Conservation (phyloP, 2,797 vertebrate genomes). For the Lacerta bilineata region DNA sequence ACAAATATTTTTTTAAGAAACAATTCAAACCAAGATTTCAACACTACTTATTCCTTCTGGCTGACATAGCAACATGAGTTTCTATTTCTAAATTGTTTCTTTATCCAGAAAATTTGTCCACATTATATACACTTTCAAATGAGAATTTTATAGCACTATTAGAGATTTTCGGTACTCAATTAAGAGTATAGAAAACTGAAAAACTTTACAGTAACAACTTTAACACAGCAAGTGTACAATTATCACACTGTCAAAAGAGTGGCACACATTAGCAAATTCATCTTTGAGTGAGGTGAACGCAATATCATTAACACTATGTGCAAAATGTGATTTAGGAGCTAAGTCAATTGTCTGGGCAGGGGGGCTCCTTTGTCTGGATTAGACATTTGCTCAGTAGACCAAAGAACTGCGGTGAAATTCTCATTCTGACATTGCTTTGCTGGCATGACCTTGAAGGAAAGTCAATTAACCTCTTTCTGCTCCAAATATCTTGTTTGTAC, state of each 20-base stretch:
- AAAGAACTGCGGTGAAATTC: conserved; percentile 69
- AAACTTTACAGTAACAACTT: not conserved
- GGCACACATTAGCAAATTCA: conserved; percentile 63
- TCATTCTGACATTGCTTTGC: conserved; percentile 70
- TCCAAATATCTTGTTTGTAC: conserved; percentile 54
- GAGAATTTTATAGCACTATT: not conserved
- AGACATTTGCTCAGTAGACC: conserved; percentile 69
- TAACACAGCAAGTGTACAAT: not conserved
- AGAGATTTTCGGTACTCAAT: not conserved
- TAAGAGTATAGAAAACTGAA: not conserved
- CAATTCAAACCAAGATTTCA: not conserved
- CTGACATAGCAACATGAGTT: not conserved
- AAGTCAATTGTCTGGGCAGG: conserved; percentile 66
- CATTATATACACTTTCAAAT: not conserved
- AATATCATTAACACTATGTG: conserved; percentile 64
- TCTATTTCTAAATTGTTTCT: not conserved
- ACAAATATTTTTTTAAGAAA: too few relatives aligned
- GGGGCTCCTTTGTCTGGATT: conserved; percentile 64
- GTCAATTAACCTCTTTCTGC: conserved; percentile 75
- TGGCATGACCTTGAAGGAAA: conserved; percentile 60
- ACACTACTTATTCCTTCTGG: not conserved
- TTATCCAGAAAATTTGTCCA: not conserved
- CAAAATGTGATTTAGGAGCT: conserved; percentile 73
- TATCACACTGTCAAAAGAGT: conserved; percentile 44
- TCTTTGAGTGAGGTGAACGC: conserved; percentile 59